These are phyloP conservation scores for Peucedramus taeniatus DNA, from an alignment of 2,113 vertebrate species.

Conservation along the genomic window DNA sequence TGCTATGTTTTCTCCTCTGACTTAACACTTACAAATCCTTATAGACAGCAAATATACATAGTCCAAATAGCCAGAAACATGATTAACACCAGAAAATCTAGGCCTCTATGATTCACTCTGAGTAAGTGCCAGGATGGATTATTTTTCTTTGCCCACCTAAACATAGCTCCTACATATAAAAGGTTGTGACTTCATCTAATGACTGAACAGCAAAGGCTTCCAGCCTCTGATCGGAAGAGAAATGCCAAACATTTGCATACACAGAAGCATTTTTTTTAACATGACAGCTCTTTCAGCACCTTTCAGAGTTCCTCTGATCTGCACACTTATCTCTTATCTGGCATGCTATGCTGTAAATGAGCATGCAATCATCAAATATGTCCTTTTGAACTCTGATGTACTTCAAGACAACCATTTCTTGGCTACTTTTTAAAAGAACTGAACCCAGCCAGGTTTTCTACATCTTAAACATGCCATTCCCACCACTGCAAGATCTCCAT, in stretches of 20 bases:
- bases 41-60: neutral
- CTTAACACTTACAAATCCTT: neutral
- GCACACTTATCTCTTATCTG: neutral
- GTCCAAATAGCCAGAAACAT: neutral
- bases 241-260: neutral
- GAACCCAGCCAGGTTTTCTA: neutral
- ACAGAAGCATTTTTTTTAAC: neutral
- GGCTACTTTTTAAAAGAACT: neutral
- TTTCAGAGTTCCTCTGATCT: neutral
- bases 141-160: neutral
- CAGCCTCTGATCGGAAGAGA: neutral
- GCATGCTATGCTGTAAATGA: neutral
- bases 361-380: neutral
- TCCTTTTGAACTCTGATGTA: neutral
- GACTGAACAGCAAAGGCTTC: neutral
- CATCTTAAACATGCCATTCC: neutral
- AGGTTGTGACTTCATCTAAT: neutral
- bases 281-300: neutral
- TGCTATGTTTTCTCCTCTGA: neutral
- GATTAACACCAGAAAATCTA: neutral
- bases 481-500: neutral
- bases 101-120: neutral
- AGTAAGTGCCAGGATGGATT: neutral
- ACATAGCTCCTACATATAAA: neutral
- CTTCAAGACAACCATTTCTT: neutral